Evolutionary conservation across 37 sponge, comb jelly and placozoan genomes (phyloP).

Genomic region (Corticium candelabrum): DNA sequence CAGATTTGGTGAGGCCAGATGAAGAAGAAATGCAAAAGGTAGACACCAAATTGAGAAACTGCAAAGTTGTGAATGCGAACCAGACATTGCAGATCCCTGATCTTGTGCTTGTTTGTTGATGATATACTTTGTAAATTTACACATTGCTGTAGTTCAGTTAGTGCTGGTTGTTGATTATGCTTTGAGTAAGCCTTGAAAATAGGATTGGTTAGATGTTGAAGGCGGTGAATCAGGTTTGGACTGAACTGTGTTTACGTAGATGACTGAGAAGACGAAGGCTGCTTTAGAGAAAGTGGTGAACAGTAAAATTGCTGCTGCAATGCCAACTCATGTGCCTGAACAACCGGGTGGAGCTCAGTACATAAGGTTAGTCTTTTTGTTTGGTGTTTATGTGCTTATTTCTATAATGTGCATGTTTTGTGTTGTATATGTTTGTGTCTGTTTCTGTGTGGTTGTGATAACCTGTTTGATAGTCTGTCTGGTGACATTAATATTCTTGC

Average conservation of each 20-base stretch:
- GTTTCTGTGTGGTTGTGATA: constrained; percentile 7
- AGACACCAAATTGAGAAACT: neutral
- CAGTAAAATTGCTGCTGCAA: constrained; percentile 88
- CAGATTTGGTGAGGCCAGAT: constrained; percentile 63
- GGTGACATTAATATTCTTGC: neutral
- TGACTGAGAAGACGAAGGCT: constrained; percentile 83
- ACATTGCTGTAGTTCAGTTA: too few relatives aligned
- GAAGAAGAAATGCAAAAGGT: constrained; percentile 96
- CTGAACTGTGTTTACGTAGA: too few relatives aligned
- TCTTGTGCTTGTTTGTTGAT: too few relatives aligned
- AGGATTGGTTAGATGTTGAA: too few relatives aligned
- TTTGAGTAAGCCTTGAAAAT: neutral
- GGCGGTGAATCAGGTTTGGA: too few relatives aligned
- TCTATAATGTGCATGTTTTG: too few relatives aligned
- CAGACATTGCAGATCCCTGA: too few relatives aligned
- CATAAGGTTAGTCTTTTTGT: constrained; percentile 41
- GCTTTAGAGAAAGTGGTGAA: constrained; percentile 89
- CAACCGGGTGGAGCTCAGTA: constrained; percentile 85
- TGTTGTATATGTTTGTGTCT: constrained; percentile 11
- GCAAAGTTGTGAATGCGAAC: too few relatives aligned
- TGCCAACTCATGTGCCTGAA: constrained; percentile 79
- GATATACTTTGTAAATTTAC: too few relatives aligned
- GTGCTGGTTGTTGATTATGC: neutral
- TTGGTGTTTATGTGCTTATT: too few relatives aligned
- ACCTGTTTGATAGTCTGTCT: neutral